Evolutionary conservation across 23 tunicate species (phyloP).

Genomic region (Ciona savignyi): DNA sequence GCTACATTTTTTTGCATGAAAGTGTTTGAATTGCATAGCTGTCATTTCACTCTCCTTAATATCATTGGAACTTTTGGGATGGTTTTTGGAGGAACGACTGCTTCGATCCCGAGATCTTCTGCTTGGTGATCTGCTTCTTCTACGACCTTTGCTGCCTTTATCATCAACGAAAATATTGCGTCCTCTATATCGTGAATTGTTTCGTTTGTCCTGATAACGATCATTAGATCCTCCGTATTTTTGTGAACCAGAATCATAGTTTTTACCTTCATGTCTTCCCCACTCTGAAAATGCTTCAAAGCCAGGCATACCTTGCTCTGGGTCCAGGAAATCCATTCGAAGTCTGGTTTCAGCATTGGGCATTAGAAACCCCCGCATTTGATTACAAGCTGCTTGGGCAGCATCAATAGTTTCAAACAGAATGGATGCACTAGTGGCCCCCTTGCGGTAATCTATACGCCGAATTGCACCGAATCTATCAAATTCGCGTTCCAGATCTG

Average conservation of each 20-base stretch:
- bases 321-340: conserved; percentile 72
- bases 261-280: conserved; percentile 28
- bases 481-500: conserved; percentile 80
- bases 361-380: conserved; percentile 90
- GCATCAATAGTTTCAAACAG: conserved; percentile 87
- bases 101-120: background rate
- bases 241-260: no score
- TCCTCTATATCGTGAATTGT: conserved; percentile 26
- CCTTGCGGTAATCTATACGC: conserved; percentile 64
- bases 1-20: conserved; percentile 42
- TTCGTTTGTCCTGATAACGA: conserved; percentile 12
- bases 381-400: conserved; percentile 80
- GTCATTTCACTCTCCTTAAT: conserved; percentile 45
- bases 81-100: background rate
- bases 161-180: conserved; percentile 23
- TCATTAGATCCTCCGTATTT: no score
- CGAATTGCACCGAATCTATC: conserved; percentile 90
- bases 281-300: conserved; percentile 31
- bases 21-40: conserved; percentile 52
- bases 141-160: no score
- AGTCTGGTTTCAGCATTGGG: conserved; percentile 78
- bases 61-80: conserved; percentile 5
- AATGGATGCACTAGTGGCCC: conserved; percentile 61
- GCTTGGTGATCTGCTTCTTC: conserved; percentile 22
- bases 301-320: conserved; percentile 59